These are phyloP conservation scores for Ophion ellenae DNA, from an alignment of 2,888 invertebrate genomes.

Conservation along the genomic window DNA sequence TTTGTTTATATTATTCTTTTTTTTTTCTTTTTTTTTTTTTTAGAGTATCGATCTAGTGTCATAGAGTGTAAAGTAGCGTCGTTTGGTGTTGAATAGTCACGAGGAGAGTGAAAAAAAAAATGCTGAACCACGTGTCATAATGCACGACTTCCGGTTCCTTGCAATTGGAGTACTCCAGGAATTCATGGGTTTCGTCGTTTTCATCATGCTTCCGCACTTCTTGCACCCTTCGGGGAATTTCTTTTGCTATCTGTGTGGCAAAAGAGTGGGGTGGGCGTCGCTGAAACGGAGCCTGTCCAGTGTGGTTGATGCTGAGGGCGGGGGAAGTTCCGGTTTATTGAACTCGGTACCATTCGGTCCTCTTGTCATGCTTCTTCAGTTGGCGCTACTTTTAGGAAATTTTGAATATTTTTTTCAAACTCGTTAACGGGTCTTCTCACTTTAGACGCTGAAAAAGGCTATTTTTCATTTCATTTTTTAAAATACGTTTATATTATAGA, in stretches of 20 bases:
- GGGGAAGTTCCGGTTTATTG: too few species aligned
- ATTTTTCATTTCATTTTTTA: too few species aligned
- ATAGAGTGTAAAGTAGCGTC: slow-evolving; percentile 57
- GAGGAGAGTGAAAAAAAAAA: neutral
- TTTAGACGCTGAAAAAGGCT: too few species aligned
- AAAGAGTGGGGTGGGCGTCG: neutral
- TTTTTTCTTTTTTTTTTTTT: slow-evolving; percentile 26
- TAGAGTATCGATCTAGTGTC: slow-evolving; percentile 55
- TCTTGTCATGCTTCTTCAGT: too few species aligned
- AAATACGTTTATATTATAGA: too few species aligned
- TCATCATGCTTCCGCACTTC: neutral
- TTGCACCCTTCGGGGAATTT: neutral
- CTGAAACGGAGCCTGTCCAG: neutral
- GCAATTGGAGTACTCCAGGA: neutral
- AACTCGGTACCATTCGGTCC: too few species aligned
- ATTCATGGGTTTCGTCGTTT: neutral
- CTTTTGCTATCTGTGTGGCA: neutral
- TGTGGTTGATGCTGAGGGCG: too few species aligned
- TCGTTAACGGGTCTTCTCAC: too few species aligned
- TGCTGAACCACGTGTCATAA: neutral
- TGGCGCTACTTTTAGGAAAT: too few species aligned
- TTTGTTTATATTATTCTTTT: slow-evolving; percentile 8
- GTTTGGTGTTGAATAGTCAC: slow-evolving; percentile 40
- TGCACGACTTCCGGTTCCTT: neutral
- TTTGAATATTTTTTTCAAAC: too few species aligned